These are phyloP conservation scores for Paracentrotus lividus DNA, from an alignment of 53 echinoderm and acorn worm species.

Conservation along the genomic window DNA sequence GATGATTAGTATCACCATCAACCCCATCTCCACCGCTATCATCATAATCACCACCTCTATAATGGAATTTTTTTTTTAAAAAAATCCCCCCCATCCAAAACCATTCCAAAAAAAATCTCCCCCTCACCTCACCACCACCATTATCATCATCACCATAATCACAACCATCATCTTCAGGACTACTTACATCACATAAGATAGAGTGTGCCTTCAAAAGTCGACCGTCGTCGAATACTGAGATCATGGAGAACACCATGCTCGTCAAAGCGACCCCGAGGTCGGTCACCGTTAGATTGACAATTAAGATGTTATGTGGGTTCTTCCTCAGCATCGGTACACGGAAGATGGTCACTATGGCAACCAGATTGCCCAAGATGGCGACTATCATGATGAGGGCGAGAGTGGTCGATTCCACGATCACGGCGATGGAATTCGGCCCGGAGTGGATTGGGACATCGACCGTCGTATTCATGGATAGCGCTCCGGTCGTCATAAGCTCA, in stretches of 20 bases:
- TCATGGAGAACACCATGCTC: constrained; percentile 52
- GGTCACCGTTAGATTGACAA: constrained; percentile 32
- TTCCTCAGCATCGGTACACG: constrained; percentile 57
- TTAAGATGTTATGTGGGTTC: constrained; percentile 62
- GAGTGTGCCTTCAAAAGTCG: not conserved
- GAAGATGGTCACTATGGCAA: constrained; percentile 58
- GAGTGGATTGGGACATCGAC: not conserved
- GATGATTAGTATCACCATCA: too few relatives aligned
- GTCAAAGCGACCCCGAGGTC: constrained; percentile 51
- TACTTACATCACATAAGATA: constrained; percentile 45
- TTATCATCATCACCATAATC: not conserved
- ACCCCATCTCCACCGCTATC: not conserved
- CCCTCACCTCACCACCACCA: not conserved
- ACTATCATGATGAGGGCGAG: constrained; percentile 27
- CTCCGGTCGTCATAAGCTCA: not conserved
- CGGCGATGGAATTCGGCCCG: constrained; percentile 16
- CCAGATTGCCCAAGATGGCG: constrained; percentile 41
- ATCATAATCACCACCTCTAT: not conserved
- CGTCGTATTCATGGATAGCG: not conserved
- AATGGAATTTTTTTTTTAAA: too few relatives aligned
- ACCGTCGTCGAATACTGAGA: constrained; percentile 44
- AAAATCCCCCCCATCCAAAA: too few relatives aligned
- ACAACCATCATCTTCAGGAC: not conserved
- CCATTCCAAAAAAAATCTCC: too few relatives aligned
- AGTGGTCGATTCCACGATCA: constrained; percentile 28